Percentiles rank a stretch among this genome's conserved stretches.
phyloP scores from a whole-genome alignment of 2,113 vertebrate species.

The Lepisosteus oculatus region DNA sequence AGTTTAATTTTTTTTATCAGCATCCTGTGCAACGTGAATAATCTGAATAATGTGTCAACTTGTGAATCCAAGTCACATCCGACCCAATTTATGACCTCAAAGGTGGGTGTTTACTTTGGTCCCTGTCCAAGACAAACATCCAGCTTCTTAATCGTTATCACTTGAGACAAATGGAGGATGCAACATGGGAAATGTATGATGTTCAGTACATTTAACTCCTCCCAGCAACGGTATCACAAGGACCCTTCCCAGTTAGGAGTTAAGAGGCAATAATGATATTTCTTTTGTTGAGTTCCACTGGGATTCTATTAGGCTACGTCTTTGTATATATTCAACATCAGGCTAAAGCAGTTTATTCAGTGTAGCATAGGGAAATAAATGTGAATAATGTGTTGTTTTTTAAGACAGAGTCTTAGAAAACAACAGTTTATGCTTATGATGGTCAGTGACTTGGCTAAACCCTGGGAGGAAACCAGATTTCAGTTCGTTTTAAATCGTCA shows the following conservation, averaged over 20 bases:
- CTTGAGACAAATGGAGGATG: conserved; percentile 18
- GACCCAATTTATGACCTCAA: conserved; percentile 20
- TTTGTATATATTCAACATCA: no score
- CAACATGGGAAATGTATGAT: conserved; percentile 5
- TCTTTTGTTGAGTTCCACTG: background rate
- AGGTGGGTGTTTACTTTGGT: conserved; percentile 29
- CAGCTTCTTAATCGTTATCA: conserved; percentile 15
- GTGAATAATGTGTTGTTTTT: no score
- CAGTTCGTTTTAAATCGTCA: no score
- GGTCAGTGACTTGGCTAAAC: no score
- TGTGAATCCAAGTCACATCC: conserved; percentile 9
- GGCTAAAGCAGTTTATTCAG: no score
- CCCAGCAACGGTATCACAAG: background rate
- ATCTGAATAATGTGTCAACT: conserved; percentile 17
- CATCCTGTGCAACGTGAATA: conserved; percentile 8
- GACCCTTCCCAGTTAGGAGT: background rate
- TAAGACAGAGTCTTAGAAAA: no score
- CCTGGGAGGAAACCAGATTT: no score
- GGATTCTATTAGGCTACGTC: no score
- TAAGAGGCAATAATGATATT: background rate
- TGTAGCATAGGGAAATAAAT: background rate
- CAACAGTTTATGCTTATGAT: no score
- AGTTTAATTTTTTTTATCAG: no score
- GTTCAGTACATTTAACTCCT: conserved; percentile 5
- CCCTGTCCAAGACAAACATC: conserved; percentile 31